Conservation (phyloP, 2,113 vertebrate species). For the Erythrocercus mccallii region DNA sequence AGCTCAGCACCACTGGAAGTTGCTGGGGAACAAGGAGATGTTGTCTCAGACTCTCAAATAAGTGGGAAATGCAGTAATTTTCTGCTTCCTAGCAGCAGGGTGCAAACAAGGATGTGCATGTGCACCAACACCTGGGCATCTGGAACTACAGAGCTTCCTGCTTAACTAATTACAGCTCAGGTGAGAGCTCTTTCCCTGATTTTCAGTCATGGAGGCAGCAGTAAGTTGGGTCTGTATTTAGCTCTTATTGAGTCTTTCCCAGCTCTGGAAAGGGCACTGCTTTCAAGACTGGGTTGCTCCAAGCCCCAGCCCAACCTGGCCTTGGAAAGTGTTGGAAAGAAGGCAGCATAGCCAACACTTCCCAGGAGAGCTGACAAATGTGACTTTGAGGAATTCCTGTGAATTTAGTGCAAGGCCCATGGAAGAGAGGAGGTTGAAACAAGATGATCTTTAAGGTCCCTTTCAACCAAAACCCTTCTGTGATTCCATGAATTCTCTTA, state of each 20-base stretch:
- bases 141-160: neutral
- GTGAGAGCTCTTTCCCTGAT: neutral
- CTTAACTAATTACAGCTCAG: neutral
- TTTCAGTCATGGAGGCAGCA: neutral
- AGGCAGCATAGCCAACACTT: neutral
- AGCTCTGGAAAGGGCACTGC: neutral
- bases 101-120: neutral
- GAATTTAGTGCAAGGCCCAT: neutral
- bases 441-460: neutral
- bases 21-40: neutral
- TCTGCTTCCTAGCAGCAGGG: neutral
- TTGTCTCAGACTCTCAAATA: neutral
- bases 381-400: neutral
- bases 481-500: neutral
- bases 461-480: neutral
- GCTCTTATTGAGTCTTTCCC: neutral
- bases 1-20: rapidly evolving
- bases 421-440: neutral
- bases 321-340: neutral
- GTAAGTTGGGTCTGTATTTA: neutral
- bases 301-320: neutral
- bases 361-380: neutral
- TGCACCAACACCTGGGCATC: neutral
- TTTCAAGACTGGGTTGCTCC: neutral
- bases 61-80: neutral